Evolutionary conservation across 2,797 vertebrate genomes (phyloP).

Genomic region (Crenichthys baileyi): DNA sequence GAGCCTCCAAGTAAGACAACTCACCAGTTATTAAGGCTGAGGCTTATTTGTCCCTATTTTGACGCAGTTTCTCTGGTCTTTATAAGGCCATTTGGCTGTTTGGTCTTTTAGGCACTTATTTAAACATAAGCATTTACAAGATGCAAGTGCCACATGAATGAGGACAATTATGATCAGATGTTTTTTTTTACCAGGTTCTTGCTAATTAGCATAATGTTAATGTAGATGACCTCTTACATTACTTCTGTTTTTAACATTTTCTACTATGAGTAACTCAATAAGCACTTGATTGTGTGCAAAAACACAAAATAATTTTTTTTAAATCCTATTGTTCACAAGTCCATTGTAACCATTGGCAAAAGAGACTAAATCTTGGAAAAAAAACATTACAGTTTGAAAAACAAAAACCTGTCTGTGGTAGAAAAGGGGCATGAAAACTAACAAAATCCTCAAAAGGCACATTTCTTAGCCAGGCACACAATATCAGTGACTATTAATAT

Average conservation of each 20-base stretch:
- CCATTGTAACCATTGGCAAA: constrained; percentile 21
- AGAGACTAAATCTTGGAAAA: not conserved
- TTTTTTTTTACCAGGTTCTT: constrained; percentile 4
- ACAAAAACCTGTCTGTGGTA: constrained; percentile 14
- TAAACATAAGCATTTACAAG: constrained; percentile 10
- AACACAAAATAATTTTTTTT: constrained; percentile 25
- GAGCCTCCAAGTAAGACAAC: constrained; percentile 6
- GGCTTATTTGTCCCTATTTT: constrained; percentile 7
- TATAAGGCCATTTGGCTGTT: constrained; percentile 3
- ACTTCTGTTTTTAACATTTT: constrained; percentile 12
- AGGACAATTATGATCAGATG: not conserved
- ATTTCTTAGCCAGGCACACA: constrained; percentile 47
- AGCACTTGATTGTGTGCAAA: constrained; percentile 14
- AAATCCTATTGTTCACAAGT: not conserved
- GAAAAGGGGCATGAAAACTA: constrained; percentile 21
- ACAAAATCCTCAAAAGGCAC: constrained; percentile 51
- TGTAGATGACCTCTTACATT: not conserved
- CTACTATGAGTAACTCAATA: not conserved
- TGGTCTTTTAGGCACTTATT: constrained; percentile 34
- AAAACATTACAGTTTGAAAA: constrained; percentile 13
- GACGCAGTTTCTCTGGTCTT: constrained; percentile 1
- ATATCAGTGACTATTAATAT: constrained; percentile 57
- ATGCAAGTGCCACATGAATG: constrained; percentile 9
- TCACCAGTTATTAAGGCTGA: constrained; percentile 1
- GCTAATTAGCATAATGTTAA: constrained; percentile 4